Evolutionary conservation across 2,797 vertebrate genomes (phyloP), one percentile per base, ranked within the genome.

Genomic region (Macropodus opercularis): DNA sequence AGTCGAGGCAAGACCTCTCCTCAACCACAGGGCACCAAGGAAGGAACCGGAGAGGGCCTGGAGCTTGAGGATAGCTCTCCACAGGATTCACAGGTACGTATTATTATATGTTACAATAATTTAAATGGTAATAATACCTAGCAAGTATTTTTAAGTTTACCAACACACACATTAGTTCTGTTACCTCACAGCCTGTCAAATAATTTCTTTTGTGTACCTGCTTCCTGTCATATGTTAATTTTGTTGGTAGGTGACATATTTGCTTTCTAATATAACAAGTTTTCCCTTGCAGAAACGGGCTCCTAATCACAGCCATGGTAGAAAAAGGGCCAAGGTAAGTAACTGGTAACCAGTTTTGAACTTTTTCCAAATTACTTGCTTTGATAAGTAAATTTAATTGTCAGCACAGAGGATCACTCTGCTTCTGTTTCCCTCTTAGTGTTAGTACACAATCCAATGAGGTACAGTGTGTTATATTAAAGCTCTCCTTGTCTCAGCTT

Each of bases 241-340:
- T n/a, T n/a, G n/a, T n/a, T n/a, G n/a, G n/a, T n/a, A n/a, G n/a
- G n/a, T n/a, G n/a, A n/a, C n/a, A n/a, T n/a, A n/a, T n/a, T n/a
- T n/a, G 32, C 53, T 14, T 0, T 50, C 1, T 42, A 26, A 72
- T 47, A 12, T 38, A 1, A 29, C 22, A 44, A 27, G 31, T 53
- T 71, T 27, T 76, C 4, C 58, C 15, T 80, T 77, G 17, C 91
- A 99, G 97, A 96, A 94, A 68, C 92, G 96, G 76, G 90, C 93
- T 56, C 92, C 95, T 2, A 93, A 93, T 85, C 96, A 99, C 11
- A 95, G 96, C 44, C 96, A 98, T 75, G 90, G 94, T 55, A 95
- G 96, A 87, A 99, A 98, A 91, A 94, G 96, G 92, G 93, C 96
- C 90, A 99, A 98, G 94, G 97, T 98, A 89, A 86, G 73, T 22